Base-by-base conservation (phyloP, 2,888 invertebrate species). In the Micoletzkya japonica region DNA sequence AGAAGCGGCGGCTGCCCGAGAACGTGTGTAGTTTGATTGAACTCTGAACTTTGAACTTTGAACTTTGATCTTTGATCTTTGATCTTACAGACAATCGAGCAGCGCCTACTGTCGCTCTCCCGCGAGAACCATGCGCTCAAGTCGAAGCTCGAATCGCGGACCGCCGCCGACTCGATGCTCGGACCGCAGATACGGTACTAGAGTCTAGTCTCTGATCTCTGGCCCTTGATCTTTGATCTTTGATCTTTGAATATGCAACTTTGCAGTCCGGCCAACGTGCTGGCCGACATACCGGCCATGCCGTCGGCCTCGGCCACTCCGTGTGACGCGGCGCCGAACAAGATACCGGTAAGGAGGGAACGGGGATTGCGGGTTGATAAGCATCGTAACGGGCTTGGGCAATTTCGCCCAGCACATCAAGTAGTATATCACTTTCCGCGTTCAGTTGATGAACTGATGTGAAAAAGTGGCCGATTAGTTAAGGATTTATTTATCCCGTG, bases 81-180 rank as follows among this genome's bases (percentile, higher is more conserved):
- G 32, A 6, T 26, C 20, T 24, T 56, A 24, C 10, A 56, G 56
- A n/a, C 64, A 0, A 26, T 66, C n/a, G 66, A 66, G 34, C 66
- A 56, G 20, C 54, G 56, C 7, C 56, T 66, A 4, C 66, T 56
- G n/a, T 52, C 66, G 7, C 56, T 66, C 26, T 56, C 66, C 1
- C 66, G 54, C 24, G 66, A 66, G 56, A 66, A 66, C 30, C 54
- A 66, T 36, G 44, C 17, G 14, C 56, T 66, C 36, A 66, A 66
- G 37, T 66, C 54, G 26, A 37, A 54, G 20, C 64, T 64, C 26
- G 52, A 52, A 20, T 64, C 64, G 14, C n/a, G 54, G 32, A 24
- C 63, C 6, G 49, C 63, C 1, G 36, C 50, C 32, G 63, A 63
- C 34, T 63, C 63, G n/a, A n/a, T 63, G 20, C 24, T 63, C 2